A percentile compares a stretch with the other conserved stretches of the same genome.
Evolutionary conservation across 2,113 vertebrate genomes (phyloP).

Genomic region (Gadus chalcogrammus): DNA sequence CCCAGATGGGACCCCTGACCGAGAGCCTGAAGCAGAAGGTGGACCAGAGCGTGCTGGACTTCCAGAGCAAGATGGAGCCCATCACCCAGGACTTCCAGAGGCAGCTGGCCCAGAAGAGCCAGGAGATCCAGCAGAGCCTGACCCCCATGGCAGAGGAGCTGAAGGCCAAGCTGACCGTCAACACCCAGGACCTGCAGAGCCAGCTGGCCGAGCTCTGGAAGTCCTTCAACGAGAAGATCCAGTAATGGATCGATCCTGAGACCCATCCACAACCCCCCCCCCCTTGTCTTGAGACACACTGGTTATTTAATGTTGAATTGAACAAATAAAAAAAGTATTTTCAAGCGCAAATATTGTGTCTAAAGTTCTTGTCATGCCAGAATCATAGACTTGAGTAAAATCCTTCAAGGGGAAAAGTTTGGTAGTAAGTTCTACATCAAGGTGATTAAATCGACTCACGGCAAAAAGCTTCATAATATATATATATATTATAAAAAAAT

Average conservation of each 20-base stretch:
- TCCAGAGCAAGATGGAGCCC: conserved; percentile 51
- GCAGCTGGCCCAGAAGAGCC: conserved; percentile 15
- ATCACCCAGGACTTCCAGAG: conserved; percentile 41
- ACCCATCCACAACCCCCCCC: too few relatives aligned
- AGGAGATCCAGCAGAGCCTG: conserved; percentile 47
- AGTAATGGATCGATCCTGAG: conserved; percentile 29
- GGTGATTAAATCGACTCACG: too few relatives aligned
- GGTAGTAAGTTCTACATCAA: too few relatives aligned
- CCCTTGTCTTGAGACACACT: too few relatives aligned
- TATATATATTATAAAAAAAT: too few relatives aligned
- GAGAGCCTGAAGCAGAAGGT: conserved; percentile 34
- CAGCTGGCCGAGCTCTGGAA: conserved; percentile 47
- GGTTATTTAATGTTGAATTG: too few relatives aligned
- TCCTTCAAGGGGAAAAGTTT: too few relatives aligned
- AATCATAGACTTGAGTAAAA: too few relatives aligned
- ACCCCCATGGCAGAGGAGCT: conserved; percentile 46
- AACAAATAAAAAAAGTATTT: too few relatives aligned
- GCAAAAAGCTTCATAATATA: too few relatives aligned
- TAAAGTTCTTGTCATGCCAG: too few relatives aligned
- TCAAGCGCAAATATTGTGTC: too few relatives aligned
- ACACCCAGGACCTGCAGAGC: conserved; percentile 49
- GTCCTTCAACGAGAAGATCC: conserved; percentile 44
- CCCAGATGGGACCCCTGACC: conserved; percentile 22
- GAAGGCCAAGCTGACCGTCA: conserved; percentile 42
- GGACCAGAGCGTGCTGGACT: conserved; percentile 52